These are phyloP conservation scores for Spilosoma lubricipeda DNA, from an alignment of 2,888 invertebrate species.

Conservation along the genomic window DNA sequence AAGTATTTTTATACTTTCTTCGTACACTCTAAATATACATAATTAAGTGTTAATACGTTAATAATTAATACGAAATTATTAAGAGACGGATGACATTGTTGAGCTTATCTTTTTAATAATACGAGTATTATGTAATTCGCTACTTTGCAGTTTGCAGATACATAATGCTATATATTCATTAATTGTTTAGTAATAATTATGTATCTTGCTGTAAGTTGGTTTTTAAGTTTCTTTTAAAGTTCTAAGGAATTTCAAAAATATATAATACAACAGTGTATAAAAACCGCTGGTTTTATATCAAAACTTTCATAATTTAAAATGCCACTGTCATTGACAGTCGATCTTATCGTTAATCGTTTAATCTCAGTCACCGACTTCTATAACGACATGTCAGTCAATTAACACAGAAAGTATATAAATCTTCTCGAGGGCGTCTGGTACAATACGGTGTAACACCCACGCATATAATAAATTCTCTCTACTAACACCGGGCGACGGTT, in stretches of 20 bases:
- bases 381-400: slow-evolving; percentile 41
- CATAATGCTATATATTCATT: not conserved
- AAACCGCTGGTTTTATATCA: slow-evolving; percentile 12
- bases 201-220: too few species aligned
- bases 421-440: slow-evolving; percentile 40
- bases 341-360: slow-evolving; percentile 40
- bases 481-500: slow-evolving; percentile 36
- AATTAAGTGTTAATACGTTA: not conserved
- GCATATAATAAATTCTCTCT: slow-evolving; percentile 41
- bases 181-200: not conserved
- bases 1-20: not conserved
- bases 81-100: not conserved
- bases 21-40: not conserved
- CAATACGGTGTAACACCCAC: slow-evolving; percentile 52
- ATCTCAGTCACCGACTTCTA: slow-evolving; percentile 32
- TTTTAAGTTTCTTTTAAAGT: too few species aligned
- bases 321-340: slow-evolving; percentile 27
- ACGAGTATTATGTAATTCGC: not conserved
- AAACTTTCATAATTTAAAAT: slow-evolving; percentile 17
- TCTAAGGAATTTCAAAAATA: too few species aligned
- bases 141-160: not conserved
- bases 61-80: not conserved
- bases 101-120: too few species aligned
- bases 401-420: slow-evolving; percentile 43
- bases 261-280: not conserved